Conservation (phyloP, 2,113 vertebrate species). For the Junco hyemalis region DNA sequence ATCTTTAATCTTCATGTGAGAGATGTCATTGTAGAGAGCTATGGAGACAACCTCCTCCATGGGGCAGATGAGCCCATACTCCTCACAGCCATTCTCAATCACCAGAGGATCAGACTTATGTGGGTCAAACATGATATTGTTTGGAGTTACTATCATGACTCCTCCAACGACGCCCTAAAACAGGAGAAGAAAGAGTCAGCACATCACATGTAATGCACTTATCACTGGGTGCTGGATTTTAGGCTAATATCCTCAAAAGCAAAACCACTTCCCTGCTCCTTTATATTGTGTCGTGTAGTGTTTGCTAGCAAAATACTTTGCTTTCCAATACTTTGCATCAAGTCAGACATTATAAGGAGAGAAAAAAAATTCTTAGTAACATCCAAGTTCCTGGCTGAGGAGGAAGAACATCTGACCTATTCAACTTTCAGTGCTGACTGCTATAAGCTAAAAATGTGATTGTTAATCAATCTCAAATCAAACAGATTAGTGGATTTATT, state of each 20-base stretch:
- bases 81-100: slow-evolving; percentile 97
- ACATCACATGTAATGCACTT: neutral
- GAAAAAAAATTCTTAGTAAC: neutral
- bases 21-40: slow-evolving; percentile 94
- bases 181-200: neutral
- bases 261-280: neutral
- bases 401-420: neutral
- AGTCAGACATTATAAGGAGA: neutral
- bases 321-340: neutral
- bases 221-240: neutral
- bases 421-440: neutral
- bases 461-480: neutral
- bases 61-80: slow-evolving; percentile 96
- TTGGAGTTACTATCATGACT: slow-evolving; percentile 97
- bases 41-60: slow-evolving; percentile 96
- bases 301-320: neutral
- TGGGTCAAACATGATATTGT: slow-evolving; percentile 99
- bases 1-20: slow-evolving; percentile 98
- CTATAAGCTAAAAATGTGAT: neutral
- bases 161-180: slow-evolving; percentile 93
- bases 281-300: neutral
- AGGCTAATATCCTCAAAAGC: neutral
- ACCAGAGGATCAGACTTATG: slow-evolving; percentile 98
- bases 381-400: neutral
- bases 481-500: neutral